Conservation (phyloP, 1,140 invertebrate genomes). For the Pogonognathellus flavescens region DNA sequence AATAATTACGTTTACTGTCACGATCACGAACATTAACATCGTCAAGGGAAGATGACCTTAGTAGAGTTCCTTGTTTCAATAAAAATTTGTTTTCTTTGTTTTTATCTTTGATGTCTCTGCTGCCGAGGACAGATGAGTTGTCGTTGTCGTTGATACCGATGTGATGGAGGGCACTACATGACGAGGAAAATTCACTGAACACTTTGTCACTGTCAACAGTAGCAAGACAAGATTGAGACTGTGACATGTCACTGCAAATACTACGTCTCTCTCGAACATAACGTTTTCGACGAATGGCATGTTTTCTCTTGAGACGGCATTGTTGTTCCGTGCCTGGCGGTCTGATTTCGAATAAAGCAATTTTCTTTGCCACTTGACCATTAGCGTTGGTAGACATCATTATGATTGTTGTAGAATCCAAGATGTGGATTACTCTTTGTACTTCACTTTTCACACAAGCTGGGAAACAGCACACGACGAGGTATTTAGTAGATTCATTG, state of each 20-base stretch:
- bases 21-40: constrained; percentile 15
- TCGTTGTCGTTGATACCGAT: not conserved
- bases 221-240: not conserved
- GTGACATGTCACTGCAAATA: not conserved
- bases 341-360: constrained; percentile 59
- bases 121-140: not conserved
- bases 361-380: constrained; percentile 59
- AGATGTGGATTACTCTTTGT: not conserved
- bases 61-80: not conserved
- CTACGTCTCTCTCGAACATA: constrained; percentile 51
- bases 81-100: constrained; percentile 22
- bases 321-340: constrained; percentile 39
- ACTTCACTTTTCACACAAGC: not conserved
- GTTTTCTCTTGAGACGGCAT: constrained; percentile 57
- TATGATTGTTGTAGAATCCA: not conserved
- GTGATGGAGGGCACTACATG: constrained; percentile 55
- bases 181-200: constrained; percentile 53
- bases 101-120: not conserved
- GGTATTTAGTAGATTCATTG: not conserved
- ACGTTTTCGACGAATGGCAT: constrained; percentile 56
- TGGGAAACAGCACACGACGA: not conserved
- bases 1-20: constrained; percentile 12
- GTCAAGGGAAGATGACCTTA: constrained; percentile 39
- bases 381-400: constrained; percentile 37
- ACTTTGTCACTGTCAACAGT: constrained; percentile 2